These are phyloP conservation scores for Argentina silus DNA, from an alignment of 2,797 vertebrate genomes.

Conservation along the genomic window DNA sequence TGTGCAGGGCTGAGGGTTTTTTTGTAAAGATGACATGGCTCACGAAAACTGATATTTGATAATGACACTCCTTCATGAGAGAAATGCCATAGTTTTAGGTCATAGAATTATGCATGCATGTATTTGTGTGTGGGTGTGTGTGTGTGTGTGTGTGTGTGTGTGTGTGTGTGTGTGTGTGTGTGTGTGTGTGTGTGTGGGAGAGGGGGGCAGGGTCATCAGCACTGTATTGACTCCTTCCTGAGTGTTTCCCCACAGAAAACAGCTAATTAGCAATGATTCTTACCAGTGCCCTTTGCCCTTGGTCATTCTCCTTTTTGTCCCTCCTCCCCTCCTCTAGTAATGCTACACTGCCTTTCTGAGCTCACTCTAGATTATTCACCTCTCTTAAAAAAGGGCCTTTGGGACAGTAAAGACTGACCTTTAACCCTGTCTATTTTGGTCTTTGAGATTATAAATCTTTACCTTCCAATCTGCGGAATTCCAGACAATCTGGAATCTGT, in stretches of 20 bases:
- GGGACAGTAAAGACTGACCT: constrained; percentile 62
- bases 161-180: constrained; percentile 14
- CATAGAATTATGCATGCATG: neutral
- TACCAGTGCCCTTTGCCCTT: constrained; percentile 69
- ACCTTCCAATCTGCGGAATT: constrained; percentile 60
- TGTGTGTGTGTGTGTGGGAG: constrained; percentile 11
- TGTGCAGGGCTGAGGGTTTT: neutral
- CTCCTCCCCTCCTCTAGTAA: constrained; percentile 60
- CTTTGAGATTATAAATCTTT: constrained; percentile 55
- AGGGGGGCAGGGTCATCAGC: constrained; percentile 30
- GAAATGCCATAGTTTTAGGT: neutral
- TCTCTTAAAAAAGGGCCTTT: constrained; percentile 63
- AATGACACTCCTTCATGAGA: neutral
- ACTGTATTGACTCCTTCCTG: constrained; percentile 45
- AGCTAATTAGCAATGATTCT: constrained; percentile 73
- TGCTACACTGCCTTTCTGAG: constrained; percentile 57
- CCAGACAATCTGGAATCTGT: constrained; percentile 28
- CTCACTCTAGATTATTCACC: constrained; percentile 71
- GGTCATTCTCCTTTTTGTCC: constrained; percentile 65
- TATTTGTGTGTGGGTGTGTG: constrained; percentile 4
- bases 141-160: neutral
- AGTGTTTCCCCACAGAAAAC: constrained; percentile 61
- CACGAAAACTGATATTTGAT: constrained; percentile 1
- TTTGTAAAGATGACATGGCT: neutral
- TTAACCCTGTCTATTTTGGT: constrained; percentile 50